Conservation (phyloP, 2,888 invertebrate genomes). For the Blomia tropicalis region DNA sequence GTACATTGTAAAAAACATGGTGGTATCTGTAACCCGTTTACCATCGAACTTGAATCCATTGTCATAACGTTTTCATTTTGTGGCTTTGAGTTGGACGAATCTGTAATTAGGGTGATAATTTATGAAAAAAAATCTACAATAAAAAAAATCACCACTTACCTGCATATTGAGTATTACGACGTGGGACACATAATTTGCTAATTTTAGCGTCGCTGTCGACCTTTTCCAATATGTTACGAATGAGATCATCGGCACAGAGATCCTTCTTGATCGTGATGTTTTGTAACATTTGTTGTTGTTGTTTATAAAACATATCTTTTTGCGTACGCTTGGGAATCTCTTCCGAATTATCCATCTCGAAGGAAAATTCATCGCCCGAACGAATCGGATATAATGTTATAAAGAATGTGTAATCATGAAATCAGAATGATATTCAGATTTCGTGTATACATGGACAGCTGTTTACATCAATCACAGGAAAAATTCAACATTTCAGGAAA, state of each 20-base stretch:
- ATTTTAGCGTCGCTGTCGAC: conserved; percentile 21
- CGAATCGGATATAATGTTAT: neutral
- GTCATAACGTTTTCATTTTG: neutral
- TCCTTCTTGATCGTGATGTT: conserved; percentile 1
- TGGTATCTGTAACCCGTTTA: conserved; percentile 2
- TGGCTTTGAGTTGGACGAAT: neutral
- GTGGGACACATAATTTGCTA: conserved; percentile 5
- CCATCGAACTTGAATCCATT: neutral
- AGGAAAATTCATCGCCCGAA: neutral
- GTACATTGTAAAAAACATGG: conserved; percentile 3
- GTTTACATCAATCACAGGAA: neutral
- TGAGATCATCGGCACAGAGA: conserved; percentile 17
- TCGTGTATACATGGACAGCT: neutral
- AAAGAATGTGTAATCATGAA: neutral
- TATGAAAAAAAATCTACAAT: neutral
- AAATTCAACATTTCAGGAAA: neutral
- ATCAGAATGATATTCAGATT: neutral
- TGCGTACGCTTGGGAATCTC: neutral
- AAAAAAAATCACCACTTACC: neutral
- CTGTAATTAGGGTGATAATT: neutral
- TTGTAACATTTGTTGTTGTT: neutral
- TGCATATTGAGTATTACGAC: neutral
- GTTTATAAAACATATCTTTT: conserved; percentile 7
- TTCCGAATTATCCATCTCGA: neutral
- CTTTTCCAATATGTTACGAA: conserved; percentile 16